These are phyloP conservation scores for Eulacestoma nigropectus DNA, from an alignment of 2,113 vertebrate species.

Conservation along the genomic window DNA sequence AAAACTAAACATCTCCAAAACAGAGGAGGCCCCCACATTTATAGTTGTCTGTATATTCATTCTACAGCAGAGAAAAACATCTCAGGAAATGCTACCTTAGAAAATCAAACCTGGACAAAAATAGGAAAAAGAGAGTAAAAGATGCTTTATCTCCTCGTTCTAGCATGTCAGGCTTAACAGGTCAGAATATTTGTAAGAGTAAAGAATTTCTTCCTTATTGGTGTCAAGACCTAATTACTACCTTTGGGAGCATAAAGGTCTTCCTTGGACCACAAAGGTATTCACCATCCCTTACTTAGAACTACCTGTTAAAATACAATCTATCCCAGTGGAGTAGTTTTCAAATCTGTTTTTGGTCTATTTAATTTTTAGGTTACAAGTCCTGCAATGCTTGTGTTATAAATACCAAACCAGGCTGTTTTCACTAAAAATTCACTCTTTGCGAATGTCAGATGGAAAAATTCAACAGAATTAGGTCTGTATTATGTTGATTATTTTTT, in stretches of 20 bases:
- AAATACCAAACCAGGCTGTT: neutral
- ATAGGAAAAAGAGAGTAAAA: neutral
- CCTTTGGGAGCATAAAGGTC: neutral
- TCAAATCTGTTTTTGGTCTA: neutral
- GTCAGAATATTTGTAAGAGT: neutral
- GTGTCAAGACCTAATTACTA: neutral
- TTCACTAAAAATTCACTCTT: neutral
- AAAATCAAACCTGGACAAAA: neutral
- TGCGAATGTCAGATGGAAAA: neutral
- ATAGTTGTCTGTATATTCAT: neutral
- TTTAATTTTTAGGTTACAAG: neutral
- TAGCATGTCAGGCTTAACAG: neutral
- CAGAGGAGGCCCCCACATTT: neutral
- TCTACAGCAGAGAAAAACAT: neutral
- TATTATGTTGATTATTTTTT: neutral
- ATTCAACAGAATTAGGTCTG: neutral
- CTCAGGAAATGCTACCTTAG: neutral
- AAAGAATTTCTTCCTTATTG: neutral
- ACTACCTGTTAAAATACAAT: neutral
- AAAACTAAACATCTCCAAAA: neutral
- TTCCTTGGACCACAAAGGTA: neutral
- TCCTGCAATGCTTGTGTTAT: neutral
- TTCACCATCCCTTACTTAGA: neutral
- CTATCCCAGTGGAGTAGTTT: neutral
- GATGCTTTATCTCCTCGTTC: neutral